A percentile compares a stretch with the other conserved stretches of the same genome.
These are phyloP conservation scores for Nomada hirtipes DNA, from an alignment of 2,888 invertebrate genomes.

Conservation along the genomic window DNA sequence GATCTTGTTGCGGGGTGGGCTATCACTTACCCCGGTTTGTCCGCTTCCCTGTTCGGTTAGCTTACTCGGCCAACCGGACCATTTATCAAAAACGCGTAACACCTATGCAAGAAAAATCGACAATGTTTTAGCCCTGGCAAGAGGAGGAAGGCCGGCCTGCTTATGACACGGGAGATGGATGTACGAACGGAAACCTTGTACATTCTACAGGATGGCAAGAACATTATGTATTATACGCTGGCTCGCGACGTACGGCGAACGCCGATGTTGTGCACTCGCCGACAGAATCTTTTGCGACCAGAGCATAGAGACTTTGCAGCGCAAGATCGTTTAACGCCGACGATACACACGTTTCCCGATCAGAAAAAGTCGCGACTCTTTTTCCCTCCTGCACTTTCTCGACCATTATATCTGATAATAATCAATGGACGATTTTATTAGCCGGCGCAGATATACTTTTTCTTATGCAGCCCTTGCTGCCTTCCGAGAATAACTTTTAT, in stretches of 20 bases:
- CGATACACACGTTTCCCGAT: conserved; percentile 26
- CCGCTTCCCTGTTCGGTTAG: conserved; percentile 28
- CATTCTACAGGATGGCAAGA: conserved; percentile 74
- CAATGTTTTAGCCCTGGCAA: conserved; percentile 74
- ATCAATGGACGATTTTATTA: too few species aligned
- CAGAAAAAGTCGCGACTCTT: not conserved
- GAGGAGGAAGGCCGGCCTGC: conserved; percentile 72
- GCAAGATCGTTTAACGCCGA: conserved; percentile 49
- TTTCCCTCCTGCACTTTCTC: not conserved
- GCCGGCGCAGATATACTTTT: too few species aligned
- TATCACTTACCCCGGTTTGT: conserved; percentile 24
- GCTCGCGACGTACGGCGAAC: conserved; percentile 26
- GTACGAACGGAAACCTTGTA: conserved; percentile 75
- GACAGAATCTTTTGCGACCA: conserved; percentile 60
- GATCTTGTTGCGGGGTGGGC: not conserved
- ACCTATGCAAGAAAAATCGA: conserved; percentile 80
- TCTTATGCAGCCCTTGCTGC: too few species aligned
- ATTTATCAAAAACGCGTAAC: conserved; percentile 78
- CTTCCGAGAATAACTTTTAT: too few species aligned
- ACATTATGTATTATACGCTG: conserved; percentile 76
- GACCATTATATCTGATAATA: too few species aligned
- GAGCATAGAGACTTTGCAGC: conserved; percentile 60
- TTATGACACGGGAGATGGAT: conserved; percentile 80
- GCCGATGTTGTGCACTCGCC: conserved; percentile 39
- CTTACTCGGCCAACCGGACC: conserved; percentile 59